A percentile compares a stretch with the other conserved stretches of the same genome.
phyloP scores from a whole-genome alignment of 2,888 invertebrate genomes.

The Nomada fucata region DNA sequence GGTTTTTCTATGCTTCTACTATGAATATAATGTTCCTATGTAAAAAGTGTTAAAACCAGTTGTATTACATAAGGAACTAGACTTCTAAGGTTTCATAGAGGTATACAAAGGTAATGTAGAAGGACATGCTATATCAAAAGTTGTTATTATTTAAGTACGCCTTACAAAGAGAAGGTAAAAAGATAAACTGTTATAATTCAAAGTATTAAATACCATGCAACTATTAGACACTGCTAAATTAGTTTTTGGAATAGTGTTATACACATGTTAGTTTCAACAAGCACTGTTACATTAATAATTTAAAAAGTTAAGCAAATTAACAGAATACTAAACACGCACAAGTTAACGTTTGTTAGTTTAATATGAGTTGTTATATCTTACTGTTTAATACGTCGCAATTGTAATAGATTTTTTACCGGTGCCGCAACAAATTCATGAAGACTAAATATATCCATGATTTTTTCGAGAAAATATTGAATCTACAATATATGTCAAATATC shows the following conservation, averaged over 20 bases:
- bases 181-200: not conserved
- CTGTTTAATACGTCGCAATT: constrained; percentile 81
- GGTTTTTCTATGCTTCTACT: not conserved
- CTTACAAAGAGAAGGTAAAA: constrained; percentile 10
- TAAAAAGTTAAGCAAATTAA: constrained; percentile 25
- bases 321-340: constrained; percentile 4
- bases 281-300: constrained; percentile 11
- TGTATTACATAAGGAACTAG: constrained; percentile 29
- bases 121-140: constrained; percentile 31
- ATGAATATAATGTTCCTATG: not conserved
- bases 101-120: constrained; percentile 8
- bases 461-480: constrained; percentile 9
- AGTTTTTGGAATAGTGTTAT: not conserved
- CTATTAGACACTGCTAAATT: constrained; percentile 14
- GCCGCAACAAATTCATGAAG: constrained; percentile 78
- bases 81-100: constrained; percentile 34
- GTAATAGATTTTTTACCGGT: constrained; percentile 79
- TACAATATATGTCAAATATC: not conserved
- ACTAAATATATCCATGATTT: constrained; percentile 78
- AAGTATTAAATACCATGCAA: constrained; percentile 33
- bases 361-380: constrained; percentile 71
- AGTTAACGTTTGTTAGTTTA: constrained; percentile 33
- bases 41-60: constrained; percentile 29
- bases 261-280: constrained; percentile 20
- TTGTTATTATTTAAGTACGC: constrained; percentile 11